Base-by-base conservation (phyloP, 2,113 vertebrate genomes). In the Pteruthius melanotis region DNA sequence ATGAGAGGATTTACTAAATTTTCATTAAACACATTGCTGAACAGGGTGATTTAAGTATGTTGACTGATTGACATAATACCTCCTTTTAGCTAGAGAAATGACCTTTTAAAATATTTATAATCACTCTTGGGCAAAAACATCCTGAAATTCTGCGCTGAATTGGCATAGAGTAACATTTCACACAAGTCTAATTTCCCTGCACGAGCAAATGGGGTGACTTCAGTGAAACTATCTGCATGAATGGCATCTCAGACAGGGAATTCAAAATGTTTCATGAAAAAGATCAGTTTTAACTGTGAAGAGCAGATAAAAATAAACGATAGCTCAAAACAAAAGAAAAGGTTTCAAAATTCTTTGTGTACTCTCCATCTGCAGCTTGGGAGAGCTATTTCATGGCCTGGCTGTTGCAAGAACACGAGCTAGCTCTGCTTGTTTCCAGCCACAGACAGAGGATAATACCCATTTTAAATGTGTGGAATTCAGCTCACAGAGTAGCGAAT, bases 61-160 rank as follows among this genome's bases (percentile, higher is more conserved):
- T 74, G 44, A 50, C 56, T 84, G 86, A 91, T 35, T 80, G 90
- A 77, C 42, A 37, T 57, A 94, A 82, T 75, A 61, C 16, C 9
- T 66, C 39, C 21, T 90, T 92, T 84, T 85, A 90, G 88, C 11
- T 77, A 88, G 84, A 83, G 88, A 90, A 94, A 93, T 39, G 33
- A 90, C 50, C 45, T 95, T 92, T 95, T n/a, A 63, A 95, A 85
- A 95, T 86, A 95, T 70, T 96, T 95, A 80, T 83, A 83, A 77
- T 59, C 44, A 63, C 52, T 78, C 54, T 65, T 31, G 23, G 45
- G 59, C 13, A 77, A 88, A 92, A 95, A 23, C 17, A 72, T 42
- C 45, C 63, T 69, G 70, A 85, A 92, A 87, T 42, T 49, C 69
- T 54, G 13, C 31, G 39, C 54, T 85, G 82, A 89, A 84, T 76